Evolutionary conservation across 2,113 vertebrate species (phyloP), one percentile per base, ranked within the genome.

Genomic region (Cairina moschata): DNA sequence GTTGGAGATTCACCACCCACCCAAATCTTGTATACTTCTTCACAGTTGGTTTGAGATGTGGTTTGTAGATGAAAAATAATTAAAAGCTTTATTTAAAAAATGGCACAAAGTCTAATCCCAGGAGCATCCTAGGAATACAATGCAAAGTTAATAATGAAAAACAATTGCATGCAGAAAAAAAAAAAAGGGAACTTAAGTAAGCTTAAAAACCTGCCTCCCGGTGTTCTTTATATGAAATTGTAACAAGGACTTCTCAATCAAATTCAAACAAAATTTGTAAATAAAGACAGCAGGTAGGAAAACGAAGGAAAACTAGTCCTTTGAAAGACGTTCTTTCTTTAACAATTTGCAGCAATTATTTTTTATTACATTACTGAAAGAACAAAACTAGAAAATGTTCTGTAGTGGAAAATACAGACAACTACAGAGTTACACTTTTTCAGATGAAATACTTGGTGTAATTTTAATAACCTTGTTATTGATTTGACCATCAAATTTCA

Each of bases 391-490:
- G 69, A 62, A 74, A 74, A 31, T 29, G n/a, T 59, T 86, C 59
- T 56, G 29, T 54, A 80, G 36, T 5, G 16, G 85, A 87, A 95
- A 80, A 91, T 2, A 11, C 32, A 83, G 69, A 52, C 17, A 86
- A 85, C 67, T 89, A 81, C 73, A 44, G 20, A 93, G 87, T 74
- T 80, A 92, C 44, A 62, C 62, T 97, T 96, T 86, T 93, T 91
- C 62, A 60, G 46, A 29, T 54, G 22, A 94, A 86, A 83, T 60
- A 74, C 12, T 91, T n/a, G 8, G 17, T 26, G 26, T 38, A 42
- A 92, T 92, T 97, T 88, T 87, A 94, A 87, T 83, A 95, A 93
- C 59, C 67, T 80, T 89, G 38, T 75, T 95, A 96, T 94, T 84
- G 80, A 95, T 59, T 46, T 36, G 55, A 86, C 92, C 54, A 82